Evolutionary conservation across 1,140 invertebrate species (phyloP).

Genomic region (Calycopis cecrops): DNA sequence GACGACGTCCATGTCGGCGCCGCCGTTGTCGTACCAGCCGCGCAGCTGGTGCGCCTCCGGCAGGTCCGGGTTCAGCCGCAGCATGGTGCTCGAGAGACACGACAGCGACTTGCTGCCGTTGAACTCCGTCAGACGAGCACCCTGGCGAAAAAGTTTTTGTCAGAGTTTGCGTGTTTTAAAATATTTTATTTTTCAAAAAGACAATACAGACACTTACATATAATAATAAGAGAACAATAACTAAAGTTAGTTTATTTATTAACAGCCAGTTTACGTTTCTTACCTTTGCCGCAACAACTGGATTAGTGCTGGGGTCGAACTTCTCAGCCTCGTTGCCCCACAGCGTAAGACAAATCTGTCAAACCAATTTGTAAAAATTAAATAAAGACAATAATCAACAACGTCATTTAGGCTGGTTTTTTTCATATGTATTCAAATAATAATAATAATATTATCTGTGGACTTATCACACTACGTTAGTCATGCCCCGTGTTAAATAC

Average conservation of each 20-base stretch:
- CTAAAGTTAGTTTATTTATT: no score
- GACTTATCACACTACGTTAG: no score
- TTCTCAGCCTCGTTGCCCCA: constrained; percentile 90
- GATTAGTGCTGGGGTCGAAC: constrained; percentile 85
- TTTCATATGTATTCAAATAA: no score
- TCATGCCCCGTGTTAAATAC: no score
- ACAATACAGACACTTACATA: no score
- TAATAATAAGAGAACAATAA: no score
- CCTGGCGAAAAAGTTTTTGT: constrained; percentile 37
- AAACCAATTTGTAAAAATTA: constrained; percentile 6
- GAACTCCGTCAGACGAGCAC: constrained; percentile 65
- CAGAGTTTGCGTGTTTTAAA: no score
- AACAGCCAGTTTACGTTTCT: no score
- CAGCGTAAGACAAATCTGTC: constrained; percentile 80
- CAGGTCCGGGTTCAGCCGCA: constrained; percentile 92
- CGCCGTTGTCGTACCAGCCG: constrained; percentile 93
- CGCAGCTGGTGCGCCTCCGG: constrained; percentile 89
- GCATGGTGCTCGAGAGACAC: constrained; percentile 74
- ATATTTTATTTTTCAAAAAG: no score
- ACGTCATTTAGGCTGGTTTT: not conserved
- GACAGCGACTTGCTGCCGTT: constrained; percentile 83
- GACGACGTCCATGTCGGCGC: constrained; percentile 76
- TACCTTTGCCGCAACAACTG: constrained; percentile 89
- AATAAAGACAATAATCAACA: no score
- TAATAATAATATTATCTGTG: no score